These are phyloP conservation scores for Pelecanoides urinatrix DNA, from an alignment of 2,113 vertebrate species.

Conservation along the genomic window DNA sequence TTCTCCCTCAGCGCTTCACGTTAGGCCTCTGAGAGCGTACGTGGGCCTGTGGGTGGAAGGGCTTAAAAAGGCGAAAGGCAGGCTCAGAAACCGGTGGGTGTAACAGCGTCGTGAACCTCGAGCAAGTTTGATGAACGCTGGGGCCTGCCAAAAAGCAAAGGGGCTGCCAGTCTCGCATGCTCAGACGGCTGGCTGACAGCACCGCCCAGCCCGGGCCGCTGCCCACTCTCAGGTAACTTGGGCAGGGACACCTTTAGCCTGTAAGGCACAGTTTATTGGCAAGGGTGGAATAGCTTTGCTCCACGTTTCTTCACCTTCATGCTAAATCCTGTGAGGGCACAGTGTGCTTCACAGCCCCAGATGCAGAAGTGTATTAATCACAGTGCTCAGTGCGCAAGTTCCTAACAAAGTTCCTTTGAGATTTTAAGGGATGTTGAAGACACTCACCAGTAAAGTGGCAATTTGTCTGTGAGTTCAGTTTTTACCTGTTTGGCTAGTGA, in stretches of 20 bases:
- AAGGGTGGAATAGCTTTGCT: not conserved
- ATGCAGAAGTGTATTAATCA: not conserved
- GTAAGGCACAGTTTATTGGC: not conserved
- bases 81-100: fast-evolving
- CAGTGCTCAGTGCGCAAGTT: not conserved
- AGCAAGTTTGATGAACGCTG: fast-evolving
- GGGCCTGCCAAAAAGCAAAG: not conserved
- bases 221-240: not conserved
- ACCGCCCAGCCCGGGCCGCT: not conserved
- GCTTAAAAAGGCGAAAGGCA: not conserved
- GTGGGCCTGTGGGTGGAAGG: too few relatives aligned
- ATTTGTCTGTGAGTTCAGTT: not conserved
- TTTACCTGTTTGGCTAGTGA: not conserved
- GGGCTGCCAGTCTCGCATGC: not conserved
- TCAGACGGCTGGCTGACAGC: not conserved
- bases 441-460: not conserved
- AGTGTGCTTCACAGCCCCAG: not conserved
- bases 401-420: not conserved
- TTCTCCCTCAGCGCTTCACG: fast-evolving
- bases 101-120: fast-evolving
- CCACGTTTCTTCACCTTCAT: not conserved
- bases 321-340: not conserved
- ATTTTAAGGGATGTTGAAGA: not conserved
- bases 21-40: fast-evolving
- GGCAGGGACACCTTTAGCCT: not conserved